A percentile compares a stretch with the other conserved stretches of the same genome.
phyloP scores from a whole-genome alignment of 1,140 invertebrate species.

The Carposina sasakii region DNA sequence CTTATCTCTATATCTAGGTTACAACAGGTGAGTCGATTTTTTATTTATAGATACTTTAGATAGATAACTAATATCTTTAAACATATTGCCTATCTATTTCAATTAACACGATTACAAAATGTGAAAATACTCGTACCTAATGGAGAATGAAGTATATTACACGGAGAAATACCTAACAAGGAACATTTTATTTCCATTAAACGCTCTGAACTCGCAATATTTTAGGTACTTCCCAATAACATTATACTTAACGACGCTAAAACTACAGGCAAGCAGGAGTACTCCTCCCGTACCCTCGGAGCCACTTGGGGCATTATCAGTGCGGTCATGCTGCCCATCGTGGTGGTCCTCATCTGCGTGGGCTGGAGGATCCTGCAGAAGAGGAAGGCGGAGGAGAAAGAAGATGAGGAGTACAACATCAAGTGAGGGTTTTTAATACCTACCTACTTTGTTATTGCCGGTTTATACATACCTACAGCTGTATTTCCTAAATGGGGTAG shows the following conservation, averaged over 20 bases:
- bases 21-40: conserved; percentile 49
- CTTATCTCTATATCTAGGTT: conserved; percentile 60
- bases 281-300: conserved; percentile 82
- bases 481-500: no score
- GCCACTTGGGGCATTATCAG: conserved; percentile 84
- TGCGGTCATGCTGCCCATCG: conserved; percentile 81
- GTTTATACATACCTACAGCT: no score
- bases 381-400: conserved; percentile 71
- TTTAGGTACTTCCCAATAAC: conserved; percentile 1
- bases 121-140: no score
- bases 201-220: background rate
- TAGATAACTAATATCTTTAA: conserved; percentile 16
- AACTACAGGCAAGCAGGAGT: conserved; percentile 82
- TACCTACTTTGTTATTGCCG: no score
- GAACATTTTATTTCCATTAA: no score
- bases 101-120: no score
- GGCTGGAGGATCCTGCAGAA: conserved; percentile 74
- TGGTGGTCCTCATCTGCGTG: conserved; percentile 81
- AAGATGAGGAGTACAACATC: conserved; percentile 60
- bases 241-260: background rate
- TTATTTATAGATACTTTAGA: conserved; percentile 28
- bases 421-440: no score
- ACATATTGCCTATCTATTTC: conserved; percentile 7
- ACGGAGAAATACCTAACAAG: no score
- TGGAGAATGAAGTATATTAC: no score